Base-by-base conservation (phyloP, 2,797 vertebrate genomes). In the Calcarius lapponicus region DNA sequence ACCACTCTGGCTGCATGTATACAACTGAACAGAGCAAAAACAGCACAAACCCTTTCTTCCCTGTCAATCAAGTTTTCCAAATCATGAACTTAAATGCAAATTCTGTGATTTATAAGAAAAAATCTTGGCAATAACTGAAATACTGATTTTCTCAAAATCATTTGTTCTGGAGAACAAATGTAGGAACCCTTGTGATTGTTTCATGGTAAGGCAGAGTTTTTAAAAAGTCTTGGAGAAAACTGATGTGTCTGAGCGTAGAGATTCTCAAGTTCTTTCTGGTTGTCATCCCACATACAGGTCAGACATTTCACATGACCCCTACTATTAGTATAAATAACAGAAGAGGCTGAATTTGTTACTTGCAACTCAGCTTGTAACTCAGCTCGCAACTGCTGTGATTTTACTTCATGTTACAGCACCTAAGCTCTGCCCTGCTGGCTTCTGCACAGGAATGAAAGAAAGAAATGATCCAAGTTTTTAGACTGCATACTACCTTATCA, bases 271-370 rank as follows among this genome's bases (percentile, higher is more conserved):
- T 88, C 58, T 58, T 95, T 88, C 86, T 92, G 94, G 70, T 72
- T 94, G 88, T 88, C 80, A 88, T 95, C 73, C 93, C 88, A 79
- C 80, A 78, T 65, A 43, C 38, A 84, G 93, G 95, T 95, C 94
- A 96, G 82, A 84, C 36, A 84, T 93, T 97, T 97, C 94, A 83
- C 95, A 97, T 92, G 95, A 96, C 95, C 96, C 47, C 80, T 88
- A 3, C 76, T 79, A 69, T 90, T 90, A 69, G 62, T 72, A 84
- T 72, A 94, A 95, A 96, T 62, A 95, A 76, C 73, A 80, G 36
- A 92, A 84, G 65, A 83, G n/a, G 26, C 70, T 58, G 62, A 69
- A 93, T 40, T 88, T 9, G 7, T 74, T 70, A 54, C 50, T 26
- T 80, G 53, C 50, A 60, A 45, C 8, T 31, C 75, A 91, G 86